Base-by-base conservation (phyloP, 2,113 vertebrate species). In the Pachypanchax playfairii region DNA sequence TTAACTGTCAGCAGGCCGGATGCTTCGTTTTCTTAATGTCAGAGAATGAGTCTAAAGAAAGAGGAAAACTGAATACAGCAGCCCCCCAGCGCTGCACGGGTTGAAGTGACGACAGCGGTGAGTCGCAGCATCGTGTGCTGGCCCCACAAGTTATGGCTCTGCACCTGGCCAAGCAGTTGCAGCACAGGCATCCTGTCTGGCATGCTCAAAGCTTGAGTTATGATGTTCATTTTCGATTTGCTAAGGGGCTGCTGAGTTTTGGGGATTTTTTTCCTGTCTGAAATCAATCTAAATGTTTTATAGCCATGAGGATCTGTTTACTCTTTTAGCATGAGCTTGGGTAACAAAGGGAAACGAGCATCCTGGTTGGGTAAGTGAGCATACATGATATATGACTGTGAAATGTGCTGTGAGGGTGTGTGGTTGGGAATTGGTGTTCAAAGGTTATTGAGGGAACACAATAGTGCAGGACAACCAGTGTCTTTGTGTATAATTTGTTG, bases 221-320 rank as follows among this genome's bases (percentile, higher is more conserved):
- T 74, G 77, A 75, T 70, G 71, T 87, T 80, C 57, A 75, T 83
- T 82, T 85, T 77, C 69, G 83, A 77, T 87, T 79, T 79, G 76
- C 33, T 70, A 68, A 74, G 58, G 41, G 61, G 36, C 65, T 75
- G 39, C 17, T 38, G 17, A 3, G 4, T 5, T 36, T 65, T 51
- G n/a, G n/a, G n/a, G n/a, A n/a, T 51, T 59, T 51, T 47, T 39
- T 61, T 55, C 59, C 49, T 36, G 24, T 12, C 61, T 65, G 44
- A 70, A 70, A 72, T 80, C 68, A 72, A 86, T 88, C 69, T 80
- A 12, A 87, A 80, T 77, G 66, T 70, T 88, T 83, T 77, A 80
- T 43, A 81, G 56, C 59, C 56, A 57, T 8, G 1, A 51, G 66
- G 57, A 70, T 68, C 62, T 79, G 68, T 65, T 66, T 75, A 83